Conservation (phyloP, 1,140 invertebrate genomes). For the Ceratosolen solmsi region DNA sequence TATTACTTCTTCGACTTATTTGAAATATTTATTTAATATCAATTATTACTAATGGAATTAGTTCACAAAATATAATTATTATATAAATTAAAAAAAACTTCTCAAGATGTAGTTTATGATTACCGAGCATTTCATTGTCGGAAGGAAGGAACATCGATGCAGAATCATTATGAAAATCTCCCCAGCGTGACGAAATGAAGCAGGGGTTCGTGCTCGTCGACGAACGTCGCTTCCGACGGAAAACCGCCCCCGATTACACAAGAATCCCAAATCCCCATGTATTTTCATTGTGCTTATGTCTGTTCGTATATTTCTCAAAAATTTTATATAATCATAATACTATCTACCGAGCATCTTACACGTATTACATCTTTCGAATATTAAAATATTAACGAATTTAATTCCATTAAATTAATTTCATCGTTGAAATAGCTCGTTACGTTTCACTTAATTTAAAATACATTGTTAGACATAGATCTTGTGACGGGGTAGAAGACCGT, state of each 20-base stretch:
- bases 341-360: constrained; percentile 40
- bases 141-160: constrained; percentile 45
- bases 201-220: constrained; percentile 47
- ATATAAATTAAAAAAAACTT: constrained; percentile 13
- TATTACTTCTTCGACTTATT: too few relatives aligned
- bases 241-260: constrained; percentile 55
- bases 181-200: constrained; percentile 55
- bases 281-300: constrained; percentile 48
- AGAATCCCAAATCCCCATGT: constrained; percentile 36
- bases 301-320: constrained; percentile 46
- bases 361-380: constrained; percentile 44
- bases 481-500: too few relatives aligned
- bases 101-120: constrained; percentile 25
- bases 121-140: constrained; percentile 50
- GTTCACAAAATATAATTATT: too few relatives aligned
- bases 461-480: too few relatives aligned
- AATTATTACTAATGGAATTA: too few relatives aligned
- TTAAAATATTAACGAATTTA: too few relatives aligned
- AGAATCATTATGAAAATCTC: constrained; percentile 50
- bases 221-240: constrained; percentile 57
- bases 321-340: constrained; percentile 13
- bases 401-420: too few relatives aligned
- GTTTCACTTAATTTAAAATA: too few relatives aligned
- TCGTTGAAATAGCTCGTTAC: too few relatives aligned
- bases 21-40: too few relatives aligned